These are phyloP conservation scores for Zhuqinia jingwanae DNA, from an alignment of 2,888 invertebrate genomes.

Conservation along the genomic window DNA sequence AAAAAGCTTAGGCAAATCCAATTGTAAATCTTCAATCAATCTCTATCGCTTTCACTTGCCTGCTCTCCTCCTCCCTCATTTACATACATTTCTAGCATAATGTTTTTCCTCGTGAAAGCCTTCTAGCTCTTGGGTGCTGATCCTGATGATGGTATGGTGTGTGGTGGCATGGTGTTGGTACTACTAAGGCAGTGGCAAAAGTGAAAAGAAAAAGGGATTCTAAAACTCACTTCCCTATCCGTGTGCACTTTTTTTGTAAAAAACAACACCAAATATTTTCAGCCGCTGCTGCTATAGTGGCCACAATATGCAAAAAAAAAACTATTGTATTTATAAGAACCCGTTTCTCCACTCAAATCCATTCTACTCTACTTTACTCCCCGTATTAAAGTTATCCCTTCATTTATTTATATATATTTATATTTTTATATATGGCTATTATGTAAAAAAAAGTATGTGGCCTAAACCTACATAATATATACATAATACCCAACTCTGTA, in stretches of 20 bases:
- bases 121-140: background rate
- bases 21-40: constrained; percentile 74
- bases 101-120: constrained; percentile 49
- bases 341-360: constrained; percentile 7
- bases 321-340: constrained; percentile 30
- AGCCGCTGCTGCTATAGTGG: too few relatives aligned
- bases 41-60: constrained; percentile 73
- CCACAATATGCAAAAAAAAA: too few relatives aligned
- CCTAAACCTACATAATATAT: too few relatives aligned
- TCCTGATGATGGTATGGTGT: background rate
- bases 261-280: too few relatives aligned
- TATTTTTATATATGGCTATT: too few relatives aligned
- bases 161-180: background rate
- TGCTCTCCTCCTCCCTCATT: constrained; percentile 70
- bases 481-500: too few relatives aligned
- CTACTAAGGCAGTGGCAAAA: background rate
- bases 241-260: constrained; percentile 12
- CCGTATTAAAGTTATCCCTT: too few relatives aligned
- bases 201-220: constrained; percentile 23
- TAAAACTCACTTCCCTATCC: constrained; percentile 36
- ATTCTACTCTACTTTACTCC: constrained; percentile 6
- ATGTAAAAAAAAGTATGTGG: too few relatives aligned
- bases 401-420: too few relatives aligned
- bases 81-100: constrained; percentile 68
- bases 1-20: constrained; percentile 70